These are phyloP conservation scores for Trichomalopsis sarcophagae DNA, from an alignment of 1,140 invertebrate genomes.

Conservation along the genomic window DNA sequence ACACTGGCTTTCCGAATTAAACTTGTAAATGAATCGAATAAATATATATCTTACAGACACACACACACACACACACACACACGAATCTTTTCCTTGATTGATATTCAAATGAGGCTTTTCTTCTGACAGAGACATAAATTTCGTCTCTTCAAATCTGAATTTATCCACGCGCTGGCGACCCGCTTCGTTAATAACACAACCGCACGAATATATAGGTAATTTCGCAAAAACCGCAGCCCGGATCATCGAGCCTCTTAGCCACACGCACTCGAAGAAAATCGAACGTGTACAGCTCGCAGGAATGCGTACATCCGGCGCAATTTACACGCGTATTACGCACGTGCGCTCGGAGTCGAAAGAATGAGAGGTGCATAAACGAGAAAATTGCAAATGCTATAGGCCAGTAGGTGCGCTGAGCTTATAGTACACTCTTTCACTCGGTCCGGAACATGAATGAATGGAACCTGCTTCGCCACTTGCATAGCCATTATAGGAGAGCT, in stretches of 20 bases:
- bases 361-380: slow-evolving; percentile 63
- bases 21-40: slow-evolving; percentile 28
- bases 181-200: no score
- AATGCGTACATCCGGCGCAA: background rate
- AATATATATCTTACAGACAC: background rate
- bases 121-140: background rate
- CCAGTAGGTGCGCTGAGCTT: slow-evolving; percentile 56
- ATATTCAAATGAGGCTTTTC: background rate
- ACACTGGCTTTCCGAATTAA: slow-evolving; percentile 8
- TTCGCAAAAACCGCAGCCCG: no score
- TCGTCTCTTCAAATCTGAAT: no score
- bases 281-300: no score
- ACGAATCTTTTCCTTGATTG: background rate
- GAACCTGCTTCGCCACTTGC: slow-evolving; percentile 72
- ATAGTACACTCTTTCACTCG: background rate
- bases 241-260: background rate
- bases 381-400: slow-evolving; percentile 70
- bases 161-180: no score
- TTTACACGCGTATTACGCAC: background rate
- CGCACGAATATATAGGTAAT: no score
- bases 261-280: background rate
- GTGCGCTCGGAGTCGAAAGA: slow-evolving; percentile 50
- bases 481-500: slow-evolving; percentile 72
- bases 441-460: slow-evolving; percentile 70
- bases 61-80: background rate